Conservation (phyloP, 2,113 vertebrate species). For the Myxocyprinus asiaticus region DNA sequence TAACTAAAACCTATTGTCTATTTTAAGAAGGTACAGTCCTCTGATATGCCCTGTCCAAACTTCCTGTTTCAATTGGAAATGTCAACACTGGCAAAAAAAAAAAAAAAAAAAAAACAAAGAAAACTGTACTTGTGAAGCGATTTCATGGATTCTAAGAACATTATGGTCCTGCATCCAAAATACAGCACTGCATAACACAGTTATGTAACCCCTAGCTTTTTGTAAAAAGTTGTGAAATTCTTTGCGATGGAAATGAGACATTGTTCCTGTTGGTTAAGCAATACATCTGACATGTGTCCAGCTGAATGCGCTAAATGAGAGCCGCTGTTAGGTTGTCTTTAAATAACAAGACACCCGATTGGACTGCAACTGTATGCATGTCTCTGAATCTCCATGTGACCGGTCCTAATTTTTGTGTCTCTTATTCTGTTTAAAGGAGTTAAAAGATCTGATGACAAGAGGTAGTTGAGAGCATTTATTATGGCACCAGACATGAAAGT, state of each 20-base stretch:
- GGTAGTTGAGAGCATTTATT: no score
- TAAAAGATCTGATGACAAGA: background rate
- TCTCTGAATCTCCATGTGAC: background rate
- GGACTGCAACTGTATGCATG: background rate
- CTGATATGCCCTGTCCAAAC: no score
- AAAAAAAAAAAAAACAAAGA: background rate
- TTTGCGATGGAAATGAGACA: conserved; percentile 16
- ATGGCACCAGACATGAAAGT: background rate
- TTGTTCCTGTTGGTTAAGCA: conserved; percentile 20
- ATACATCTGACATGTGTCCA: no score
- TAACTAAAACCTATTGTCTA: no score
- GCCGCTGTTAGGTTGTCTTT: conserved; percentile 14
- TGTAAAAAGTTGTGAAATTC: conserved; percentile 28
- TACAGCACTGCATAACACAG: conserved; percentile 15
- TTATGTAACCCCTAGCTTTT: conserved; percentile 45
- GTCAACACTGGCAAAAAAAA: no score
- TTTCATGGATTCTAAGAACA: background rate
- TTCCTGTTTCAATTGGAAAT: no score
- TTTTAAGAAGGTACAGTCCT: no score
- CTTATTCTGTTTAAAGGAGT: background rate
- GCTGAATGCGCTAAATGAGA: background rate
- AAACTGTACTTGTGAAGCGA: background rate
- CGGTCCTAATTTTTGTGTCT: background rate
- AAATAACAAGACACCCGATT: conserved; percentile 14
- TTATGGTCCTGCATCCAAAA: conserved; percentile 8